Evolutionary conservation across 2,113 vertebrate genomes (phyloP), one percentile per base, ranked within the genome.

Genomic region (Tonatia bakeri): DNA sequence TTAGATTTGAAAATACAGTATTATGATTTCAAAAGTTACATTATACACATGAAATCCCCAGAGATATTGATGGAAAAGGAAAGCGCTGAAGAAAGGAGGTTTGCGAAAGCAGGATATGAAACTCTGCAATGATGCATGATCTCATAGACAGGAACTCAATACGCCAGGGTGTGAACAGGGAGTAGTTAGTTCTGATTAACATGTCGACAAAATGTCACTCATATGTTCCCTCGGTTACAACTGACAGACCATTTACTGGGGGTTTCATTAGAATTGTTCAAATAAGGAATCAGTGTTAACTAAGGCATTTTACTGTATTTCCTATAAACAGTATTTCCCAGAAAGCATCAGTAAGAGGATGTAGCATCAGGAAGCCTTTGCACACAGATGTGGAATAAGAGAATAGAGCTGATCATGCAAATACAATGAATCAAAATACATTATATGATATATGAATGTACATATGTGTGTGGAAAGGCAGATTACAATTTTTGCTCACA

Each of bases 171-270:
- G 40, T 16, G 80, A 92, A 76, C 31, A 45, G 90, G 79, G 87
- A 96, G 65, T 7, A 82, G 87, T 84, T 38, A 70, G 26, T 70
- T 80, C 82, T 83, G 61, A 96, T 96, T 96, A 95, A 59, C 67
- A 90, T 43, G 10, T 92, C 87, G 38, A 95, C 77, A 69, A 87
- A 76, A 40, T 94, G 79, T 80, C 82, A 91, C 38, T 94, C 87
- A 70, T 26, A 8, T 56, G 65, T 91, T 77, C 52, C 83, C 73
- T 26, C 2, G 40, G 90, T 45, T 76, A 9, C 6, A 0, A 16
- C 47, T 1, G 10, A 75, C 20, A 72, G 36, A 82, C 85, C 80
- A 38, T 90, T 97, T 96, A 65, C 79, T 59, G 36, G 59, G 59
- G 36, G 50, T 96, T 65, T 67, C 2, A 65, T 47, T 4, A 9